Percentiles rank a stretch among this genome's conserved stretches.
phyloP scores from a whole-genome alignment of 2,888 invertebrate species.

The Tortrix viridana region DNA sequence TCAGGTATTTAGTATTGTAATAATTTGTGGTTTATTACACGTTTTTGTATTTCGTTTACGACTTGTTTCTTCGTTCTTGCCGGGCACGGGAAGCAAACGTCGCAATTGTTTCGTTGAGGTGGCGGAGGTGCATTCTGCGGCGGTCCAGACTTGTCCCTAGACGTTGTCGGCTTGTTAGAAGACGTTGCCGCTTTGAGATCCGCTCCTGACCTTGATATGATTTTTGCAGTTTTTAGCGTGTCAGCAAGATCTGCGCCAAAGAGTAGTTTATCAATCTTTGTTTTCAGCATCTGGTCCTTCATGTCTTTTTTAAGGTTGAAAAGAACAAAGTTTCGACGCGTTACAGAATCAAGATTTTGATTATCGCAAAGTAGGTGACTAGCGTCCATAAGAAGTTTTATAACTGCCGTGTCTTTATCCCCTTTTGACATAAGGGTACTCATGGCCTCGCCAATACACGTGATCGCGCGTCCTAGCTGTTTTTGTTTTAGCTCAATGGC shows the following conservation, averaged over 20 bases:
- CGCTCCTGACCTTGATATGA: slow-evolving; percentile 38
- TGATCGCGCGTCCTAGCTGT: slow-evolving; percentile 40
- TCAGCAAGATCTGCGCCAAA: slow-evolving; percentile 41
- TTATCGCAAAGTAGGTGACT: slow-evolving; percentile 36
- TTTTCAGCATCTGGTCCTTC: slow-evolving; percentile 41
- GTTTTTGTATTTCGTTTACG: too few species aligned
- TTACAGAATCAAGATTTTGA: slow-evolving; percentile 38
- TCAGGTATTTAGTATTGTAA: too few species aligned
- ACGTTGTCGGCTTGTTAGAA: not conserved
- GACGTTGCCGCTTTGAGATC: slow-evolving; percentile 32
- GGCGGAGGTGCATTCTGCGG: too few species aligned
- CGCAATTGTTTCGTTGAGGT: too few species aligned
- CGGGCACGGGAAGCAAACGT: too few species aligned
- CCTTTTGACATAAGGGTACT: slow-evolving; percentile 23
- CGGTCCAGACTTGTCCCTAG: not conserved
- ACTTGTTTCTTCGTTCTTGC: too few species aligned
- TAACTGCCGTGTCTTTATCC: slow-evolving; percentile 10
- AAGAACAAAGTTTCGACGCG: slow-evolving; percentile 37
- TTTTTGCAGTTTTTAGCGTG: slow-evolving; percentile 41
- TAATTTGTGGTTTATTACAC: too few species aligned
- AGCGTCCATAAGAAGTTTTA: slow-evolving; percentile 39
- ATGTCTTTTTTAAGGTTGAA: slow-evolving; percentile 41
- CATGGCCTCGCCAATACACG: slow-evolving; percentile 39
- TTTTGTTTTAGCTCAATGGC: slow-evolving; percentile 45
- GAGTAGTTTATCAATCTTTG: slow-evolving; percentile 37